Evolutionary conservation across 2,113 vertebrate genomes (phyloP), one percentile per base, ranked within the genome.

Genomic region (Thunnus maccoyii): DNA sequence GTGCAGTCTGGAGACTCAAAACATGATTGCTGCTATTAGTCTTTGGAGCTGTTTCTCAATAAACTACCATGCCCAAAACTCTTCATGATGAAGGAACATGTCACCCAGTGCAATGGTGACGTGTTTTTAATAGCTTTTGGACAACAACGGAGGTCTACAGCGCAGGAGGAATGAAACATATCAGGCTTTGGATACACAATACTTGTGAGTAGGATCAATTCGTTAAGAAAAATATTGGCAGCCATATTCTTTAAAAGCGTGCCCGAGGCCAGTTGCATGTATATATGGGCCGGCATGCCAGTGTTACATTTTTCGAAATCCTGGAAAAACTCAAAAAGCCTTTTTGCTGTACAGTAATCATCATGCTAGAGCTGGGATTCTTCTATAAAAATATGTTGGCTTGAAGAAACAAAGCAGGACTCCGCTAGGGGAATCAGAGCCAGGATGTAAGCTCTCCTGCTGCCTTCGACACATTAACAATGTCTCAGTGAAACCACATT

Each of bases 401-500:
- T 56, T 48, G 55, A 25, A 64, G 16, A 60, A 55, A 74, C 27
- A 56, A 65, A 47, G 25, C 17, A 7, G 1, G 11, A 48, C 60
- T 52, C 55, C 41, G 48, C 20, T 30, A 62, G 18, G 17, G 32
- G 58, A 54, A 41, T 52, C 25, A 18, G 65, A 55, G 36, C 13
- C 2, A 41, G 72, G 36, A 79, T 10, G 47, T 11, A 62, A 76
- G 65, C 32, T 20, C 83, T 76, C 30, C 76, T 63, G 86, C 83
- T 85, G 86, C 74, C 82, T 54, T 79, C 71, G 27, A 78, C 79
- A 67, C 60, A 76, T 80, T 80, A 83, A 44, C 81, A 47, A 51
- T 6, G 54, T 89, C 91, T 88, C 86, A 82, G 83, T 72, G 77
- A 78, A 88, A 81, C 85, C 76, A 71, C 69, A 84, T 83, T 75